Evolutionary conservation across 2,888 invertebrate genomes (phyloP), one percentile per base, ranked within the genome.

Genomic region (Cosmopolites sordidus): DNA sequence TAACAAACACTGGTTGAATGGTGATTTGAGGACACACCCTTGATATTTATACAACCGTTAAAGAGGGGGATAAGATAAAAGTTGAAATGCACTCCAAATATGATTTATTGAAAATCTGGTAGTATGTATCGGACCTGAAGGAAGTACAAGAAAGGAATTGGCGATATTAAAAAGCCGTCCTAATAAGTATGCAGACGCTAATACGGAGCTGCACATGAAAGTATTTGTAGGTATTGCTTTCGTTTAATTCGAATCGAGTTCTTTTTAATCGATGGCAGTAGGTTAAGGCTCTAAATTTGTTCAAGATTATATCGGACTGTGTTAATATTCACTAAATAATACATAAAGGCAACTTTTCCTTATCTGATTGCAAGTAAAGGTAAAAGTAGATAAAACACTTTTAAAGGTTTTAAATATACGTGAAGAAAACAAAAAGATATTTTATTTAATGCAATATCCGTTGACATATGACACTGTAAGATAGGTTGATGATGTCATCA

Each of bases 1-100:
- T 22, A 18, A 9, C 12, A 4, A 43, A 33, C 48, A 49, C 33
- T 9, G 41, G 29, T 45, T 48, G 56, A 51, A 52, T 56, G 38
- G 33, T 11, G 42, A 16, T 12, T 40, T 16, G 11, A 8, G 16
- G n/a, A 49, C 33, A 14, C 43, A 50, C 54, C 54, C 53, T 50
- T 54, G 43, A 38, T 51, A 57, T 57, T 57, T 57, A 57, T 57
- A 57, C 43, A 30, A 42, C 51, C 47, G 27, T 50, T 39, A 57
- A 42, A 46, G 54, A 54, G 47, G 53, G 57, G 53, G 41, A 48
- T 11, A 43, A 17, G 16, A 40, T 40, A 40, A 40, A 16, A 15
- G 14, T 12, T 16, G 15, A 48, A 16, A 9, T 40, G 40, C 40
- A 40, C 22, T 22, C 45, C 22, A 51, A 29, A 48, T 44, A 43